Conservation (phyloP, 2,888 invertebrate genomes). For the Phortica magna region DNA sequence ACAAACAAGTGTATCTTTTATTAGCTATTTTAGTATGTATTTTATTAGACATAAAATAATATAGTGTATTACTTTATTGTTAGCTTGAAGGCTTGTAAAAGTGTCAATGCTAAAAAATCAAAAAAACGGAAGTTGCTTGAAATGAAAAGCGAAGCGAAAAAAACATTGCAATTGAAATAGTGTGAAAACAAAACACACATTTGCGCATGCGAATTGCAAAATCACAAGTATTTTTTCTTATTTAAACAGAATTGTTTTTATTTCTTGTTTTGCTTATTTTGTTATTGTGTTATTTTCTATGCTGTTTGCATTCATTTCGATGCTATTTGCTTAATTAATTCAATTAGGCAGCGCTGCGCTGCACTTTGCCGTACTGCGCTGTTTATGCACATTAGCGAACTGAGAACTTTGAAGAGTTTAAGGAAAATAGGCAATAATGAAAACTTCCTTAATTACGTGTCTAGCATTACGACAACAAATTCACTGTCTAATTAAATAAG, state of each 20-base stretch:
- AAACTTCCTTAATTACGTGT: slow-evolving; percentile 21
- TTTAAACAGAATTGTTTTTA: slow-evolving; percentile 43
- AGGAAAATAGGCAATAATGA: not conserved
- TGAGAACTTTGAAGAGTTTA: not conserved
- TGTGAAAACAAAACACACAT: not conserved
- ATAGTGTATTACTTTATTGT: slow-evolving; percentile 22
- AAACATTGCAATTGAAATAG: not conserved
- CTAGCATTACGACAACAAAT: not conserved
- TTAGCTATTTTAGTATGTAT: slow-evolving; percentile 46
- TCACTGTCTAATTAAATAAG: not conserved
- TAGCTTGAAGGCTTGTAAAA: slow-evolving; percentile 50
- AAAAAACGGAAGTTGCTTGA: slow-evolving; percentile 39
- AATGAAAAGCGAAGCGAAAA: not conserved
- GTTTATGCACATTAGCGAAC: not conserved
- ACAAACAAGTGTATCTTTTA: slow-evolving; percentile 11
- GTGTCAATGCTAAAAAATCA: slow-evolving; percentile 38
- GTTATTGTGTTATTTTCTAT: not conserved
- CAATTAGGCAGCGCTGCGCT: slow-evolving; percentile 19
- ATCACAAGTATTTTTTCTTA: not conserved
- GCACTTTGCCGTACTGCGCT: not conserved
- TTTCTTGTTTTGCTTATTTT: slow-evolving; percentile 23
- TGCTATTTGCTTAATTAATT: slow-evolving; percentile 46
- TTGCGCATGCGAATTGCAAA: not conserved
- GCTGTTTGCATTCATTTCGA: slow-evolving; percentile 17
- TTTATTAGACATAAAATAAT: not conserved